Base-by-base conservation (phyloP, 2,113 vertebrate species). In the Cettia cetti region DNA sequence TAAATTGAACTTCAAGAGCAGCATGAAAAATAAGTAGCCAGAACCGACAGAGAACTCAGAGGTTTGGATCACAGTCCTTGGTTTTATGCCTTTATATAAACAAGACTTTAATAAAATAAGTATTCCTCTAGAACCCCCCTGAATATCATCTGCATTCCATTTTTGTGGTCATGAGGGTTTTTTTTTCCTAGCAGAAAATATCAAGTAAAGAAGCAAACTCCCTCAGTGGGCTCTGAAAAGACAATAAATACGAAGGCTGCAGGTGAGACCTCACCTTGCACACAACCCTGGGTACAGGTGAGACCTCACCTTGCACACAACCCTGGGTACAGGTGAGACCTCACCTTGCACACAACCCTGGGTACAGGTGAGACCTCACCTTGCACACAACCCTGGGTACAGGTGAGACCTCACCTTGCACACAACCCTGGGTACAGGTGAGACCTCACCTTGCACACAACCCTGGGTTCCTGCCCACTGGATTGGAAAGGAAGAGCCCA, bases 401-500 rank as follows among this genome's bases (percentile, higher is more conserved):
- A 54, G 40, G 11, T 14, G 11, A 75, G 65, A 40, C 5, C n/a
- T 61, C n/a, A 5, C 28, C 4, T 4, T 8, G 10, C 6, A 8
- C 16, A 56, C 37, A 52, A 1, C 11, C 30, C 6, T 1, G 6
- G 39, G 39, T 12, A 12, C 11, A 54, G 40, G 11, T 14, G 11
- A 75, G 65, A 40, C 5, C n/a, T 61, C n/a, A 5, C 28, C 4
- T 4, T 8, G 10, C 6, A 8, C 16, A 56, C 37, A 52, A 1
- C 11, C 30, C 6, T 1, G 6, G 17, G 40, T 2, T 35, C 35
- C 56, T 16, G 5, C 68, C 47, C 21, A 0, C 1, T 2, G 13
- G 10, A 2, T 4, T 30, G 47, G n/a, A 9, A 59, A 35, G 13
- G 31, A 33, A 15, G 8, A 49, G 13, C 44, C 44, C 17, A 4